phyloP scores from a whole-genome alignment of 2,797 vertebrate genomes.

The Miichthys miiuy region DNA sequence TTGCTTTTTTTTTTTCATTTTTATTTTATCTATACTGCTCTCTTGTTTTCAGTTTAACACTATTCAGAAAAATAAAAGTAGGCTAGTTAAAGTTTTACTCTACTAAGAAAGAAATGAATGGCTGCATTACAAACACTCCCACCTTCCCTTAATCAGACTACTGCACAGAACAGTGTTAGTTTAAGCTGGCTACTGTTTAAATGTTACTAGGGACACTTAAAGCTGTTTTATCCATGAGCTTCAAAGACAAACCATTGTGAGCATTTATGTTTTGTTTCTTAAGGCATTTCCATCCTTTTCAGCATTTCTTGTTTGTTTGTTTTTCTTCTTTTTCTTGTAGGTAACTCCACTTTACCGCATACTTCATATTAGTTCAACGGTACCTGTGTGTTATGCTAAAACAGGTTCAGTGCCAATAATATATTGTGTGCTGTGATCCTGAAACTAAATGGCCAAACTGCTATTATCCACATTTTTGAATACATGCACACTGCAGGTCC shows the following conservation, averaged over 20 bases:
- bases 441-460: conserved; percentile 62
- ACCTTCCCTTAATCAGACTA: background rate
- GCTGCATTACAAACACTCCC: conserved; percentile 9
- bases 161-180: background rate
- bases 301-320: background rate
- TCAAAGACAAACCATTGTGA: background rate
- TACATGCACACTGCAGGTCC: conserved; percentile 47
- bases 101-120: conserved; percentile 1
- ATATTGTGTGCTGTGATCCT: conserved; percentile 56
- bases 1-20: background rate
- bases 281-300: background rate
- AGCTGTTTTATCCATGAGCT: background rate
- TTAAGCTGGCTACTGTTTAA: conserved; percentile 15
- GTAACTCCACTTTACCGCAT: background rate
- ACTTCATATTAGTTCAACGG: background rate
- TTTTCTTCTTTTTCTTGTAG: background rate
- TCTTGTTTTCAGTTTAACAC: conserved; percentile 16
- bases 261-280: background rate
- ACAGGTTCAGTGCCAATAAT: conserved; percentile 25
- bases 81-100: conserved; percentile 25
- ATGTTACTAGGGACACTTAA: background rate
- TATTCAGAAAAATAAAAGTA: background rate
- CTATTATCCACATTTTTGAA: conserved; percentile 58
- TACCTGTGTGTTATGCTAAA: conserved; percentile 18
- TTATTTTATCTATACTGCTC: too few relatives aligned